A percentile compares a stretch with the other conserved stretches of the same genome.
These are phyloP conservation scores for Zeuzera pyrina DNA, from an alignment of 2,888 invertebrate genomes.

Conservation along the genomic window DNA sequence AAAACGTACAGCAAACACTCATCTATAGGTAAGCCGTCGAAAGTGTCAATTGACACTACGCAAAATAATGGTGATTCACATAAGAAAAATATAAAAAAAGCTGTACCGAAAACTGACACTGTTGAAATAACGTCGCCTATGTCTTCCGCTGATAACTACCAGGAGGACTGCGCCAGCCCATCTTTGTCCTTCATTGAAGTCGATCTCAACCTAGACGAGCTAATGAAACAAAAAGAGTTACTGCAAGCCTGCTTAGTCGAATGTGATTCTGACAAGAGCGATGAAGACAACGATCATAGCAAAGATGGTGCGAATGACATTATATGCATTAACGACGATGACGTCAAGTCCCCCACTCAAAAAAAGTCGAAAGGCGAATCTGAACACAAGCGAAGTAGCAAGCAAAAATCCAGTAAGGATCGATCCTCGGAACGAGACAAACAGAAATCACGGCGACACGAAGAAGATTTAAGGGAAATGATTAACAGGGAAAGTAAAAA, in stretches of 20 bases:
- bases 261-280: background rate
- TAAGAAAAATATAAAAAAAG: too few relatives aligned
- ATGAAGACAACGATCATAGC: too few relatives aligned
- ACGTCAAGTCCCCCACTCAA: too few relatives aligned
- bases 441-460: conserved; percentile 1
- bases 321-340: too few relatives aligned
- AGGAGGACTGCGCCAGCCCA: background rate
- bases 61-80: background rate
- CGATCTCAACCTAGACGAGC: background rate
- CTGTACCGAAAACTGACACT: too few relatives aligned
- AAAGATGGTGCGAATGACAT: too few relatives aligned
- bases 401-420: background rate
- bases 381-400: background rate
- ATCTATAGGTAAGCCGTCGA: background rate
- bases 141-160: background rate
- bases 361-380: background rate
- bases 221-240: background rate
- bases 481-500: background rate
- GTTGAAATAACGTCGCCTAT: too few relatives aligned
- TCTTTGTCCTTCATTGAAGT: background rate
- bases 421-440: background rate
- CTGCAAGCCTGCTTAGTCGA: background rate
- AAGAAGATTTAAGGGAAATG: background rate
- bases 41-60: background rate
- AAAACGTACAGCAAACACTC: too few relatives aligned